A percentile compares a stretch with the other conserved stretches of the same genome.
These are phyloP conservation scores for Erpobdella octoculata DNA, from an alignment of 2,888 invertebrate genomes.

Conservation along the genomic window DNA sequence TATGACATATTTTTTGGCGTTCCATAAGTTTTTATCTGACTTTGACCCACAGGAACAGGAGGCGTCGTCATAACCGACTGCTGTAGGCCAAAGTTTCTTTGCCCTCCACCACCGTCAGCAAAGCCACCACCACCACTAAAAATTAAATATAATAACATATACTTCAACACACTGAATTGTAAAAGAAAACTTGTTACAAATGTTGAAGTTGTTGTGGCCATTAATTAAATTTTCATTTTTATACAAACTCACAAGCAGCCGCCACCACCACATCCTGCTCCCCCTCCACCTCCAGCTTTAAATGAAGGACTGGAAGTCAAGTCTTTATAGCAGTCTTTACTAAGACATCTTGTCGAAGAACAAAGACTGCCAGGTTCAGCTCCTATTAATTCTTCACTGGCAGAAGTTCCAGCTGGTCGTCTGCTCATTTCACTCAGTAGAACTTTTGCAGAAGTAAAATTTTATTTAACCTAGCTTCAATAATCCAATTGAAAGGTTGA, in stretches of 20 bases:
- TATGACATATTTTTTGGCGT: constrained; percentile 26
- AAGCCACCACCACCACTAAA: neutral
- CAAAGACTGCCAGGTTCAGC: constrained; percentile 21
- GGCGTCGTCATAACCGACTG: constrained; percentile 11
- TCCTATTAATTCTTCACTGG: constrained; percentile 25
- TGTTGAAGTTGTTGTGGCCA: too few relatives aligned
- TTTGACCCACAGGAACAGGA: neutral
- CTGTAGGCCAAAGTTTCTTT: neutral
- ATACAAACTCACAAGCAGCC: constrained; percentile 11
- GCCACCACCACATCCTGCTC: neutral
- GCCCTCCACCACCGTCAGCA: neutral
- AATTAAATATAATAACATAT: too few relatives aligned
- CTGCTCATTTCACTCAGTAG: neutral
- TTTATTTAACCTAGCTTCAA: too few relatives aligned
- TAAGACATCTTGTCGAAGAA: constrained; percentile 15
- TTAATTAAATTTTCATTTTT: too few relatives aligned
- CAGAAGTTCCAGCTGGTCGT: constrained; percentile 16
- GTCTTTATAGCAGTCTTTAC: constrained; percentile 23
- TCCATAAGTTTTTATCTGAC: constrained; percentile 21
- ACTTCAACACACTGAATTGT: too few relatives aligned
- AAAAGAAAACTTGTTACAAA: too few relatives aligned
- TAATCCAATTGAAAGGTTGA: neutral
- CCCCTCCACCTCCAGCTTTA: neutral
- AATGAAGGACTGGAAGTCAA: neutral
- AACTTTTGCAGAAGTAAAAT: too few relatives aligned